Percentiles rank a stretch among this genome's conserved stretches.
Evolutionary conservation across 2,888 invertebrate species (phyloP).

Genomic region (Ophion obscuratus): DNA sequence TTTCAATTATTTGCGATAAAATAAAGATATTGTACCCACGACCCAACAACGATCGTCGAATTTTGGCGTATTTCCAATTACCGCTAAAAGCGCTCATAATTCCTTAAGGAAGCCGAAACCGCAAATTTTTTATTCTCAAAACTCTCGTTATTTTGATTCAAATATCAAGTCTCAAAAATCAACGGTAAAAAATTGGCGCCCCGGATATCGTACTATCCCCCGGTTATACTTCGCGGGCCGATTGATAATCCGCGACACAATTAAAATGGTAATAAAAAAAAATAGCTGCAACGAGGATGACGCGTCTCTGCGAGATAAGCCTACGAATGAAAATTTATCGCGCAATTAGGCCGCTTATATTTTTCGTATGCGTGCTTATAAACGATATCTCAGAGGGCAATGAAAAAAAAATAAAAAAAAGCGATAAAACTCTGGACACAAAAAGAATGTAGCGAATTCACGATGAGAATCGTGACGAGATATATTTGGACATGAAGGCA

Average conservation of each 20-base stretch:
- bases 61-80: too few species aligned
- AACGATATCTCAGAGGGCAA: slow-evolving; percentile 6
- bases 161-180: too few species aligned
- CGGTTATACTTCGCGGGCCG: neutral
- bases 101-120: too few species aligned
- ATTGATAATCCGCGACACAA: neutral
- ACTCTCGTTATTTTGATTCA: too few species aligned
- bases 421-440: neutral
- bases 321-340: slow-evolving; percentile 1
- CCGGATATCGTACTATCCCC: too few species aligned
- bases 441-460: neutral
- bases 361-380: slow-evolving; percentile 28
- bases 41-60: too few species aligned
- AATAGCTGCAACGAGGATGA: neutral
- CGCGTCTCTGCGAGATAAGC: slow-evolving; percentile 1
- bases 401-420: neutral
- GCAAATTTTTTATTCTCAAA: too few species aligned
- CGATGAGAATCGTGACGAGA: slow-evolving; percentile 44
- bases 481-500: slow-evolving; percentile 42
- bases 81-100: too few species aligned
- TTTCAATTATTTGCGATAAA: too few species aligned
- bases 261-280: neutral
- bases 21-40: too few species aligned
- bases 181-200: too few species aligned
- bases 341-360: neutral